Conservation (phyloP, 2,113 vertebrate species). For the Oryctolagus cuniculus region mOryCun1.1 NC_091435.1:88744001-88744500, state of each 20-base stretch:
- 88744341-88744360: not conserved
- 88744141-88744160: not conserved
- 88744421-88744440: constrained; percentile 33
- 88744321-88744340: not conserved
- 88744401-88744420: not conserved
- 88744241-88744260: constrained; percentile 36
- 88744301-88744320: constrained; percentile 60
- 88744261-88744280: constrained; percentile 61
- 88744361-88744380: constrained; percentile 34
- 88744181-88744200: constrained; percentile 44
- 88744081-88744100: not conserved
- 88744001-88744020: not conserved
- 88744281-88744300: constrained; percentile 60
- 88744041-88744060: not conserved
- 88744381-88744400: constrained; percentile 30
- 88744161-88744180: constrained; percentile 44
- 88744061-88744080: not conserved
- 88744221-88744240: constrained; percentile 66
- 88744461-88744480: constrained; percentile 25
- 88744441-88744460: not conserved
- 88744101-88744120: not conserved
- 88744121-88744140: constrained; percentile 25
- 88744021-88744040: not conserved
- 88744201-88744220: constrained; percentile 7
- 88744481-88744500: constrained; percentile 35